Evolutionary conservation across 2,113 vertebrate genomes (phyloP).

Genomic region (Tychaedon coryphoeus): DNA sequence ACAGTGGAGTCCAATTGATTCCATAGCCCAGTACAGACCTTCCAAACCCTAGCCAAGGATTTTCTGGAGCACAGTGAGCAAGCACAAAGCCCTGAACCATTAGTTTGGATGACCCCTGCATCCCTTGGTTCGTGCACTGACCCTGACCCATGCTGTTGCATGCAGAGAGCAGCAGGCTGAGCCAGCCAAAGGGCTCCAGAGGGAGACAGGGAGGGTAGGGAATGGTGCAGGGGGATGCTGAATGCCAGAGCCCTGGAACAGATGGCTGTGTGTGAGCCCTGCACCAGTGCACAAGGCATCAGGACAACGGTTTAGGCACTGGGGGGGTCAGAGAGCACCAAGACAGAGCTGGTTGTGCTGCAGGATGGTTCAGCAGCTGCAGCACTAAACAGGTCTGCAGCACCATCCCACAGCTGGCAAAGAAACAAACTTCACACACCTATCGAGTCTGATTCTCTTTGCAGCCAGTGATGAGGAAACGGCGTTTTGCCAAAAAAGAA

Average conservation of each 20-base stretch:
- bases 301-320: not conserved
- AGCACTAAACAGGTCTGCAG: not conserved
- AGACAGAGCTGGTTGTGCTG: not conserved
- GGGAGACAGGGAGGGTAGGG: not conserved
- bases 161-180: not conserved
- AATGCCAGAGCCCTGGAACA: not conserved
- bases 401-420: not conserved
- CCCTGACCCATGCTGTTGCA: not conserved
- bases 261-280: not conserved
- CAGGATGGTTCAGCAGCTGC: not conserved
- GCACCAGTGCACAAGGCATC: not conserved
- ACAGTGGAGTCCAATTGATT: not conserved
- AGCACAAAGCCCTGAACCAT: not conserved
- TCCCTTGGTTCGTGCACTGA: not conserved
- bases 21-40: not conserved
- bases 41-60: not conserved
- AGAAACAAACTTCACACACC: not conserved
- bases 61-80: not conserved
- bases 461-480: not conserved
- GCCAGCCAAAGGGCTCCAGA: not conserved
- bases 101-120: not conserved
- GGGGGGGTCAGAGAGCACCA: not conserved
- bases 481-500: not conserved
- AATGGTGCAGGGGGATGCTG: not conserved
- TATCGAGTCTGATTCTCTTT: not conserved